A percentile compares a stretch with the other conserved stretches of the same genome.
Conservation (phyloP, 2,888 invertebrate genomes). For the Apodemia mormo region DNA sequence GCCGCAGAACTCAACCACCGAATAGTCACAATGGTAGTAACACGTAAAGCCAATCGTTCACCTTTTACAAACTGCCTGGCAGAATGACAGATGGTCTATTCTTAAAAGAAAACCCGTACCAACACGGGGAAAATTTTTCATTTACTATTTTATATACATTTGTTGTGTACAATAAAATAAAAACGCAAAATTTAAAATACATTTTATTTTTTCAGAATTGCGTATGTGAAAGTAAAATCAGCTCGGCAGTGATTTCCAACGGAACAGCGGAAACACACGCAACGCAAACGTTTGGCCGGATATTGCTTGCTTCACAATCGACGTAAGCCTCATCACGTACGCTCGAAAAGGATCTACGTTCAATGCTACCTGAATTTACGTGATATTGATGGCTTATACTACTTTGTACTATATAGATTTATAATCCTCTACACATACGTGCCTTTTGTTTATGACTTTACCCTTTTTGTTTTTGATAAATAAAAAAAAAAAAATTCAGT, state of each 20-base stretch:
- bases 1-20: too few relatives aligned
- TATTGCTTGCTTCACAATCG: slow-evolving; percentile 52
- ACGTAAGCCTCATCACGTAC: slow-evolving; percentile 43
- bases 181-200: too few relatives aligned
- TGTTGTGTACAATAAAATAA: too few relatives aligned
- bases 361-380: slow-evolving; percentile 17
- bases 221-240: neutral
- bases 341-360: slow-evolving; percentile 25
- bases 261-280: slow-evolving; percentile 51
- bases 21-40: too few relatives aligned
- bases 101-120: too few relatives aligned
- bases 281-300: slow-evolving; percentile 54
- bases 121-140: too few relatives aligned
- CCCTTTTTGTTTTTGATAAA: neutral
- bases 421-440: neutral
- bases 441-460: neutral
- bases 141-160: too few relatives aligned
- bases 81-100: too few relatives aligned
- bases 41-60: too few relatives aligned
- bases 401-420: neutral
- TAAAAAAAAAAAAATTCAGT: too few relatives aligned
- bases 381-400: slow-evolving; percentile 5
- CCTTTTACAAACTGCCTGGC: too few relatives aligned
- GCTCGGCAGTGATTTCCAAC: slow-evolving; percentile 23
- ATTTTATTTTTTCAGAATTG: too few relatives aligned